These are phyloP conservation scores for Pissodes strobi DNA, from an alignment of 1,140 invertebrate genomes.

Conservation along the genomic window DNA sequence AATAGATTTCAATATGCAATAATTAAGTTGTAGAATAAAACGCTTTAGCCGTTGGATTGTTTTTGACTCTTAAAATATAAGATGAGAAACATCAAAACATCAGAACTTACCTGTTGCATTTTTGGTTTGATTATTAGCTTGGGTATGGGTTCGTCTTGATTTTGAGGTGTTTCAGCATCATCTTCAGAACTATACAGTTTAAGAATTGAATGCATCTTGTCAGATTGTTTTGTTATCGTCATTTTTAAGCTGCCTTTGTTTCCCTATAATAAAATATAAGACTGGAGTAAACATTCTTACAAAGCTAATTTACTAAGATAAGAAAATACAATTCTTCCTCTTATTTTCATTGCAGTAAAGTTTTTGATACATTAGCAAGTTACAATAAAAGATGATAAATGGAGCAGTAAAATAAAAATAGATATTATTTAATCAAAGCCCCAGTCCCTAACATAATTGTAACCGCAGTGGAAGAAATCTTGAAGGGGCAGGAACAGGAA, in stretches of 20 bases:
- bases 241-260: slow-evolving; percentile 50
- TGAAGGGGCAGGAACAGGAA: too few species aligned
- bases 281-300: background rate
- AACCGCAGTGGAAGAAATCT: too few species aligned
- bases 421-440: too few species aligned
- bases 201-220: slow-evolving; percentile 51
- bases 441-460: too few species aligned
- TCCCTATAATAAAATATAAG: slow-evolving; percentile 3
- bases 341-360: too few species aligned
- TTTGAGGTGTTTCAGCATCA: background rate
- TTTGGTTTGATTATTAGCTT: slow-evolving; percentile 52
- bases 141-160: slow-evolving; percentile 43
- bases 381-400: too few species aligned
- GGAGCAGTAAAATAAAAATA: too few species aligned
- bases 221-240: slow-evolving; percentile 53
- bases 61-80: background rate
- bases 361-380: too few species aligned
- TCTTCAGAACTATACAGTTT: slow-evolving; percentile 50
- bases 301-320: background rate
- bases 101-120: slow-evolving; percentile 33
- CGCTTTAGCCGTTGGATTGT: too few species aligned
- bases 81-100: background rate
- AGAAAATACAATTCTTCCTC: too few species aligned
- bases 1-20: too few species aligned
- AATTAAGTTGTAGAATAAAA: too few species aligned